Conservation (phyloP, 2,888 invertebrate species). For the Limenitis camilla region DNA sequence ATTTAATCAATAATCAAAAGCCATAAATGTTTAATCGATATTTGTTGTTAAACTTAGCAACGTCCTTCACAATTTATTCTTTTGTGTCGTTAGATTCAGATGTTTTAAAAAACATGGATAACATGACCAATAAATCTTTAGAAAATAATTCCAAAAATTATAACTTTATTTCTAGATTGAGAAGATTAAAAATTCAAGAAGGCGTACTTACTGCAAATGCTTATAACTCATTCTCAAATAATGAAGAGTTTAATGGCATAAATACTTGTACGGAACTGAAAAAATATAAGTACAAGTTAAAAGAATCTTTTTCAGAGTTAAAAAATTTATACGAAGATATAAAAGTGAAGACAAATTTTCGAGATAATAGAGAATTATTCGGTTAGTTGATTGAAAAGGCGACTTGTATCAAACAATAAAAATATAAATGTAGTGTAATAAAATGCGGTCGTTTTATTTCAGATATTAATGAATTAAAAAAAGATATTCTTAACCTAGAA, state of each 20-base stretch:
- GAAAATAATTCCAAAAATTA: slow-evolving; percentile 2
- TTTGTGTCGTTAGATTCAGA: neutral
- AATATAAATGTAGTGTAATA: no score
- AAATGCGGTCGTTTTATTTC: no score
- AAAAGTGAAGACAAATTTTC: slow-evolving; percentile 34
- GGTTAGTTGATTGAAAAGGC: slow-evolving; percentile 37
- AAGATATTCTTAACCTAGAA: slow-evolving; percentile 47
- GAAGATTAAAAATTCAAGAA: slow-evolving; percentile 60
- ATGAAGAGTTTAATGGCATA: slow-evolving; percentile 19
- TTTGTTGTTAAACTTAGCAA: no score
- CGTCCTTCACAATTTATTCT: no score
- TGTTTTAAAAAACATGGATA: slow-evolving; percentile 9
- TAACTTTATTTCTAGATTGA: slow-evolving; percentile 39
- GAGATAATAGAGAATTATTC: slow-evolving; percentile 33
- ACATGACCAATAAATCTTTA: slow-evolving; percentile 11
- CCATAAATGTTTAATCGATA: no score
- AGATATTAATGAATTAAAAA: slow-evolving; percentile 57
- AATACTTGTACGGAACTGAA: slow-evolving; percentile 29
- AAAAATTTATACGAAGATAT: slow-evolving; percentile 49
- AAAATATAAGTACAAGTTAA: slow-evolving; percentile 32
- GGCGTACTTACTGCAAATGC: slow-evolving; percentile 38
- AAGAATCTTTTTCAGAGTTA: slow-evolving; percentile 36
- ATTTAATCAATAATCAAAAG: no score
- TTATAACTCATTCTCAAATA: slow-evolving; percentile 26
- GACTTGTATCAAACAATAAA: no score